Base-by-base conservation (phyloP, 2,797 vertebrate species). In the Florisuga fusca region DNA sequence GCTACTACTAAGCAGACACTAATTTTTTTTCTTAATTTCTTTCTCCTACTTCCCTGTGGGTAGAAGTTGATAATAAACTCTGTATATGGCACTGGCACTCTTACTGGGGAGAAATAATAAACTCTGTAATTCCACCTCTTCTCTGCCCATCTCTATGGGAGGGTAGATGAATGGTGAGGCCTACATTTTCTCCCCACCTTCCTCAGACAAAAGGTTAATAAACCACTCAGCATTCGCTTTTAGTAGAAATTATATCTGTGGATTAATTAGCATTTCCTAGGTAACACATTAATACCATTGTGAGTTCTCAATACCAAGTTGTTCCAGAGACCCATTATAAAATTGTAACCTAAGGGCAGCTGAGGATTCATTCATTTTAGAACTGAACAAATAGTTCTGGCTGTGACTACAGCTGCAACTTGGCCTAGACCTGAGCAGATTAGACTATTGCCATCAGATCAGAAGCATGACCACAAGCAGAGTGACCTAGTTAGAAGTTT, bases 191-290 rank as follows among this genome's bases (percentile, higher is more conserved):
- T 58, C 58, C 75, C 62, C 86, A 46, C 29, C 61, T 84, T 59
- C 31, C 43, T 86, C 64, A 54, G 45, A 82, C 46, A 87, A 90
- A 79, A 94, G 81, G 63, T 92, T 95, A 93, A 95, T 80, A 93
- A 95, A 91, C 34, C 74, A 76, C 26, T 92, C 90, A 51, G 64
- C 64, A 77, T 74, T 90, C 68, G 50, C 45, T 79, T 84, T 90
- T 83, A 2, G 4, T 61, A 72, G 86, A 85, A 93, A 94, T 12
- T 9, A 59, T 74, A 61, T 57, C 34, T 72, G 72, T 74, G 64
- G 75, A 93, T 87, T 93, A 93, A 95, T 96, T 82, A 94, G 78
- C 72, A 92, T 90, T 94, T 95, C 71, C 86, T 92, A 71, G 78
- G 94, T 64, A 87, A 85, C 78, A 89, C 68, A 80, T 57, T 67